Percentiles rank a stretch among this genome's conserved stretches.
Conservation (phyloP, 2,888 invertebrate species). For the Reticulitermes lucifugus region DNA sequence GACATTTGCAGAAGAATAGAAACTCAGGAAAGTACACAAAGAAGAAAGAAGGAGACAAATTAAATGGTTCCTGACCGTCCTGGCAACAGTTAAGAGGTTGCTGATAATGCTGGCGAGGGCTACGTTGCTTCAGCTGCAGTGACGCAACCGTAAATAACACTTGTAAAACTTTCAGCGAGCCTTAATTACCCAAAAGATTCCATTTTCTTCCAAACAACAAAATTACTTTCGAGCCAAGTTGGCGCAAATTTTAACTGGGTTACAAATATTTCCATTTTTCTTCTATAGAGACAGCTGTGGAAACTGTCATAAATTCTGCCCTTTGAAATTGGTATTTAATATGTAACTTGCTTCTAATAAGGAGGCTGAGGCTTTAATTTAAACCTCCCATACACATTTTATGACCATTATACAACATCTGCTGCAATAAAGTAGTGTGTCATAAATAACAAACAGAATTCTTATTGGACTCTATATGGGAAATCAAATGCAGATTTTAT, state of each 20-base stretch:
- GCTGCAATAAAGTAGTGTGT: too few relatives aligned
- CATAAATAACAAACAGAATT: too few relatives aligned
- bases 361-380: too few relatives aligned
- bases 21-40: neutral
- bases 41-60: conserved; percentile 38
- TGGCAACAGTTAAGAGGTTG: conserved; percentile 20
- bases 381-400: too few relatives aligned
- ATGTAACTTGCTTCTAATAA: too few relatives aligned
- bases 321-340: too few relatives aligned
- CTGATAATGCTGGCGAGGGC: neutral
- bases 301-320: neutral
- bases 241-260: neutral
- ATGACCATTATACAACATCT: too few relatives aligned
- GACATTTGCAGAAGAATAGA: neutral
- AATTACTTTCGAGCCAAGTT: conserved; percentile 9
- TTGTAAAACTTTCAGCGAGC: conserved; percentile 24
- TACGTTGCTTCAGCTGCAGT: neutral
- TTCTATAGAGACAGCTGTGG: neutral
- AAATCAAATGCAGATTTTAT: too few relatives aligned
- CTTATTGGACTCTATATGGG: too few relatives aligned
- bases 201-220: conserved; percentile 8
- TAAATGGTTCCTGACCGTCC: conserved; percentile 46
- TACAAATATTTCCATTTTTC: neutral
- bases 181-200: conserved; percentile 20
- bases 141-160: conserved; percentile 21